Percentiles rank a stretch among this genome's conserved stretches.
Evolutionary conservation across 2,888 invertebrate species (phyloP).

Genomic region (Pristionchus mayeri): DNA sequence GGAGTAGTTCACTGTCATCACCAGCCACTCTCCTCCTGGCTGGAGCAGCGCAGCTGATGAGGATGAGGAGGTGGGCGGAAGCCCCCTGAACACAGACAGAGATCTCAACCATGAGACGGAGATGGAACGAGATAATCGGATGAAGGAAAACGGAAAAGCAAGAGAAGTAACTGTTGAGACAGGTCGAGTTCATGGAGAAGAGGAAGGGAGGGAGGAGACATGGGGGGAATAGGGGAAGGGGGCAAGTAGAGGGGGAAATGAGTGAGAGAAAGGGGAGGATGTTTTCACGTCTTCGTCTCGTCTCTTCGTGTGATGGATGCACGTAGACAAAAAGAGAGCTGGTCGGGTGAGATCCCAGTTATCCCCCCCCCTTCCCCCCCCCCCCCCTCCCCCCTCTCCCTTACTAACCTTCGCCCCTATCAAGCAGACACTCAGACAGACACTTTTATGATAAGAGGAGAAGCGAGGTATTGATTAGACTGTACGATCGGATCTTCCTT

Average conservation of each 20-base stretch:
- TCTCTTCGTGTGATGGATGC: not conserved
- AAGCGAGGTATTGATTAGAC: constrained; percentile 8
- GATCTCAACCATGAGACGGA: not conserved
- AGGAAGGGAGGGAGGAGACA: not conserved
- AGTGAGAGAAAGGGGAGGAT: not conserved
- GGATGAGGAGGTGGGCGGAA: constrained; percentile 4
- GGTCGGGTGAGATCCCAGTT: too few relatives aligned
- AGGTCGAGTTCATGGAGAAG: too few relatives aligned
- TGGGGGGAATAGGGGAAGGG: not conserved
- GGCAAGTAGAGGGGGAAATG: not conserved
- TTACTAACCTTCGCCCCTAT: not conserved
- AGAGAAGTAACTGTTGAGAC: not conserved
- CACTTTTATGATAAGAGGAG: not conserved
- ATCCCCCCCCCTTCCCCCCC: too few relatives aligned
- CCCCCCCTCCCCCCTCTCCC: not conserved
- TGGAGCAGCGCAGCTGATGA: not conserved
- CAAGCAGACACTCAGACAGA: not conserved
- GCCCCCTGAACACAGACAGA: not conserved
- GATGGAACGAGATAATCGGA: not conserved
- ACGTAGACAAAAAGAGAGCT: not conserved
- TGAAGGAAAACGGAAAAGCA: not conserved
- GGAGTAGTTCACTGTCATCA: not conserved
- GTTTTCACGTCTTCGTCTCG: not conserved
- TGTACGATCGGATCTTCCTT: not conserved
- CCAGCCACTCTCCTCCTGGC: not conserved